Percentiles rank a stretch among this genome's conserved stretches.
Evolutionary conservation across 2,113 vertebrate species (phyloP).

Genomic region (Aphyosemion australe): DNA sequence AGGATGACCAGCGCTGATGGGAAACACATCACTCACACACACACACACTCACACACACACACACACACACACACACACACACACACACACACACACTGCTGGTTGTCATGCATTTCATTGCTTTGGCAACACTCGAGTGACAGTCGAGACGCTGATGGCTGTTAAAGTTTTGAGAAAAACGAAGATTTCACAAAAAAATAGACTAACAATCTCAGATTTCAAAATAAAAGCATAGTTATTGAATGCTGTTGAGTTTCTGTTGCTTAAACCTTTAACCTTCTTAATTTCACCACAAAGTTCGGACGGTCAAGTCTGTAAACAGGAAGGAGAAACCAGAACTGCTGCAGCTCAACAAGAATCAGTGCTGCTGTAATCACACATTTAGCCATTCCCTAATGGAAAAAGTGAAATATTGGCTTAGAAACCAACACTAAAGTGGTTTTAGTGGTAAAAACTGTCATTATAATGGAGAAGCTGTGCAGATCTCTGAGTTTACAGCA

Average conservation of each 20-base stretch:
- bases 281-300: too few relatives aligned
- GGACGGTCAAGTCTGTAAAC: too few relatives aligned
- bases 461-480: conserved; percentile 8
- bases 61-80: conserved; percentile 20
- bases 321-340: too few relatives aligned
- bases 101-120: conserved; percentile 55
- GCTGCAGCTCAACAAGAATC: neutral
- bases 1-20: conserved; percentile 61
- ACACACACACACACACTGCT: conserved; percentile 21
- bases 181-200: too few relatives aligned
- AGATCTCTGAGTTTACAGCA: neutral
- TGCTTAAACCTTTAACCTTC: neutral
- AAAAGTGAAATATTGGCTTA: conserved; percentile 29
- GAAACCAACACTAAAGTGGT: conserved; percentile 17
- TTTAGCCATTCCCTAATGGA: conserved; percentile 39
- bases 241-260: too few relatives aligned
- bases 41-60: conserved; percentile 25
- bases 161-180: too few relatives aligned
- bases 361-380: conserved; percentile 4
- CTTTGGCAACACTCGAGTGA: conserved; percentile 45
- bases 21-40: conserved; percentile 64
- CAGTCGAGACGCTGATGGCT: neutral
- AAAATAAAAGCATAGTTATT: conserved; percentile 23
- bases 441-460: conserved; percentile 19
- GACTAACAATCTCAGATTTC: neutral